Percentiles rank a stretch among this genome's conserved stretches.
Evolutionary conservation across 2,888 invertebrate species (phyloP).

Genomic region (Acleris cristana): DNA sequence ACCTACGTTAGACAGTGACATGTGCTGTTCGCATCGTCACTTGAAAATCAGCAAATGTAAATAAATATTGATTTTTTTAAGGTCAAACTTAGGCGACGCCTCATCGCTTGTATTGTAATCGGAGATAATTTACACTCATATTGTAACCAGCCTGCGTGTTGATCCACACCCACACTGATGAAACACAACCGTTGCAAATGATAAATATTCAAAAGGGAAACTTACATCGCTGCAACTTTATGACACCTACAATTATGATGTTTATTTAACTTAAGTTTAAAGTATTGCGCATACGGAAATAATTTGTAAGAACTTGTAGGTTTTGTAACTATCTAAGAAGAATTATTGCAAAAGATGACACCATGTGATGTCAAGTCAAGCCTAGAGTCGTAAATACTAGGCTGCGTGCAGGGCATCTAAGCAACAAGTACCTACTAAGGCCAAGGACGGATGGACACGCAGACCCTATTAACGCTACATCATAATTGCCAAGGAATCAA

Average conservation of each 20-base stretch:
- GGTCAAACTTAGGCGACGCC: slow-evolving; percentile 12
- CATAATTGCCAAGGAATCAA: slow-evolving; percentile 49
- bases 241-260: not conserved
- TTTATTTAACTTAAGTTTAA: not conserved
- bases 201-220: slow-evolving; percentile 35
- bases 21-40: not conserved
- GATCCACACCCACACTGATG: slow-evolving; percentile 31
- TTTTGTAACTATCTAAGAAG: slow-evolving; percentile 1
- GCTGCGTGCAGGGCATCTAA: slow-evolving; percentile 44
- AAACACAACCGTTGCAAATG: slow-evolving; percentile 25
- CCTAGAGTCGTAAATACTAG: slow-evolving; percentile 19
- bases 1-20: too few relatives aligned
- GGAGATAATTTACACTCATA: slow-evolving; percentile 29
- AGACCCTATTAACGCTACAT: slow-evolving; percentile 56
- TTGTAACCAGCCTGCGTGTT: slow-evolving; percentile 24
- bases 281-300: not conserved
- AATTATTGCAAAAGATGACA: not conserved
- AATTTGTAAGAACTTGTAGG: not conserved
- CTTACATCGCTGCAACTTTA: slow-evolving; percentile 21
- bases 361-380: slow-evolving; percentile 5
- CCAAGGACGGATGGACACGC: slow-evolving; percentile 66
- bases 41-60: slow-evolving; percentile 20
- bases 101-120: slow-evolving; percentile 28
- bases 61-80: slow-evolving; percentile 21
- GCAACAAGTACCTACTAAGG: slow-evolving; percentile 58